Evolutionary conservation across 2,888 invertebrate genomes (phyloP).

Genomic region (Lasioglossum lativentre): DNA sequence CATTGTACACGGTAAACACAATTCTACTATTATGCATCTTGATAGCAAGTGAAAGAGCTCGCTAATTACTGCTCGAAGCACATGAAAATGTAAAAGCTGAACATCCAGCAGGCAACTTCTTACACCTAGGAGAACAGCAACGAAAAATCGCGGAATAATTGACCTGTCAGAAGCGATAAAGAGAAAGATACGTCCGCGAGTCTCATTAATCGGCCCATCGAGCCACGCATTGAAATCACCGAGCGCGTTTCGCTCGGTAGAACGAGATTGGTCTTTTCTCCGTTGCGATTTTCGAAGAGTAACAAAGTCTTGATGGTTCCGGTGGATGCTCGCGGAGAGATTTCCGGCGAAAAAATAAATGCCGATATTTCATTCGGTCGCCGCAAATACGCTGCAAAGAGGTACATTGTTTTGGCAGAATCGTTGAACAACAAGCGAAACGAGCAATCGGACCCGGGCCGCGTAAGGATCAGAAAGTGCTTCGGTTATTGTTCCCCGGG

Average conservation of each 20-base stretch:
- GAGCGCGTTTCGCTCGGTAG: neutral
- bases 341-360: slow-evolving; percentile 3
- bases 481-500: slow-evolving; percentile 50
- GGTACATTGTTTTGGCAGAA: slow-evolving; percentile 47
- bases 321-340: neutral
- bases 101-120: neutral
- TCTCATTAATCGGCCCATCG: neutral
- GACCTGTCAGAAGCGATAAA: neutral
- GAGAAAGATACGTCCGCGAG: neutral
- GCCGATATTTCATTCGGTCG: slow-evolving; percentile 1
- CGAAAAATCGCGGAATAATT: neutral
- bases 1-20: neutral
- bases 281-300: neutral
- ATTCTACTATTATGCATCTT: neutral
- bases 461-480: slow-evolving; percentile 49
- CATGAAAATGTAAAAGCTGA: neutral
- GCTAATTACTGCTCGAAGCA: neutral
- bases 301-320: neutral
- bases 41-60: neutral
- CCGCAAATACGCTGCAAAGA: slow-evolving; percentile 21
- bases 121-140: neutral
- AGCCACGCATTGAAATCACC: slow-evolving; percentile 10
- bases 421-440: slow-evolving; percentile 41
- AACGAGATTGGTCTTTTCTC: neutral
- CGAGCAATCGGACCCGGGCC: slow-evolving; percentile 42